Percentiles rank a stretch among this genome's conserved stretches.
These are phyloP conservation scores for Mythimna ferrago DNA, from an alignment of 2,888 invertebrate species.

Conservation along the genomic window DNA sequence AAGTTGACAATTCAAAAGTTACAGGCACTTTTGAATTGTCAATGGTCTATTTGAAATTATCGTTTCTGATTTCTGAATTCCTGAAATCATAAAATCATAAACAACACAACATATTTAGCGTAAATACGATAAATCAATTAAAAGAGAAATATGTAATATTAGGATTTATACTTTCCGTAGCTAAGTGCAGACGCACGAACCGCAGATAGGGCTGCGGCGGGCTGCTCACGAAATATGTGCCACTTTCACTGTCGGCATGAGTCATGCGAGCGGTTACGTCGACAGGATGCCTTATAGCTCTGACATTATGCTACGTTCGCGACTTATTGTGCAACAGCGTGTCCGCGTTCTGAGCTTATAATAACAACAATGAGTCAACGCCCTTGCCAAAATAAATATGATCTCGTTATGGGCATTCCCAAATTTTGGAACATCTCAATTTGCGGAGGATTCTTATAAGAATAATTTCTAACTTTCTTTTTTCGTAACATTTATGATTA, in stretches of 20 bases:
- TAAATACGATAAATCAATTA: background rate
- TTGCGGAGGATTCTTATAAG: slow-evolving; percentile 14
- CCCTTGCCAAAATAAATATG: slow-evolving; percentile 58
- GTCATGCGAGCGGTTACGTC: slow-evolving; percentile 80
- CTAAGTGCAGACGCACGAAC: slow-evolving; percentile 17
- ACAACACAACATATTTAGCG: too few species aligned
- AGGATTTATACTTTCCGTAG: slow-evolving; percentile 5
- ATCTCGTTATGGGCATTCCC: slow-evolving; percentile 31
- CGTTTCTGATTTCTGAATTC: too few species aligned
- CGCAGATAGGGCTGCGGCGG: slow-evolving; percentile 66
- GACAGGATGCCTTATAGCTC: slow-evolving; percentile 80
- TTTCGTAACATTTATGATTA: slow-evolving; percentile 38
- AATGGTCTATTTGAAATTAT: too few species aligned
- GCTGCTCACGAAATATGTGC: slow-evolving; percentile 74
- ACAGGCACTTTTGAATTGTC: too few species aligned
- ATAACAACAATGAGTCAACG: slow-evolving; percentile 73
- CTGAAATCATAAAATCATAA: background rate
- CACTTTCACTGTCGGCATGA: slow-evolving; percentile 87
- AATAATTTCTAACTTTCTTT: slow-evolving; percentile 52
- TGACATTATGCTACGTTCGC: slow-evolving; percentile 68
- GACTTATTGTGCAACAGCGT: slow-evolving; percentile 82
- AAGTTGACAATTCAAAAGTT: too few species aligned
- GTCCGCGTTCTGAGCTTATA: slow-evolving; percentile 75
- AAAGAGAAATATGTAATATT: background rate
- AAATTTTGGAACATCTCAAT: slow-evolving; percentile 38